These are phyloP conservation scores for Propithecus deckenii DNA, from an alignment of 2,797 vertebrate genomes.

Conservation along the genomic window DNA sequence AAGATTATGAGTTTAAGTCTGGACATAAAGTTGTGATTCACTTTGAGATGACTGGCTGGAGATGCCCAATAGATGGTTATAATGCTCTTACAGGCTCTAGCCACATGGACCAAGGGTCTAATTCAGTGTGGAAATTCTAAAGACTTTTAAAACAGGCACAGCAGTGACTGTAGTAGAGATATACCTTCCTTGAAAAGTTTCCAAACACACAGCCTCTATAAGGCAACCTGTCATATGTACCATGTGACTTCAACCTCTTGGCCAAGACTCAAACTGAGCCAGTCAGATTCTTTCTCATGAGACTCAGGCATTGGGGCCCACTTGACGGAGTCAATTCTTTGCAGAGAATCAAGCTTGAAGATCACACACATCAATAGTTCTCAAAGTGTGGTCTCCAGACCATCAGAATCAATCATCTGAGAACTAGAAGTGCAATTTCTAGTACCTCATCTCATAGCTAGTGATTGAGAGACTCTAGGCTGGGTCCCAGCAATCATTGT, in stretches of 20 bases:
- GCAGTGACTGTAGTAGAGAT: background rate
- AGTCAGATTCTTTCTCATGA: background rate
- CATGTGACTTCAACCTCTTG: background rate
- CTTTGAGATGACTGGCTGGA: background rate
- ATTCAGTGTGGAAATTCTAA: background rate
- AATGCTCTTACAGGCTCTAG: background rate
- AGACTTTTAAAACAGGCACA: background rate
- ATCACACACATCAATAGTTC: background rate
- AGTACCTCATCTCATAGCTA: background rate
- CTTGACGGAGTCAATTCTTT: background rate
- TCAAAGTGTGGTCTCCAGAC: background rate
- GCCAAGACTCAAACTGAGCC: background rate
- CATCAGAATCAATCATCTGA: background rate
- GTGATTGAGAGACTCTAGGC: background rate
- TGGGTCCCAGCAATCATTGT: background rate
- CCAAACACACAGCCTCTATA: background rate
- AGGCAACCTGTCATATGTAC: background rate
- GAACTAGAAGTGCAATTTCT: slow-evolving; percentile 25
- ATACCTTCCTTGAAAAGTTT: slow-evolving; percentile 17
- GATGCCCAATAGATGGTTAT: background rate
- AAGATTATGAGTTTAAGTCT: background rate
- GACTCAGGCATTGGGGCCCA: background rate
- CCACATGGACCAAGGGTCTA: background rate
- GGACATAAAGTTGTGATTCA: slow-evolving; percentile 9
- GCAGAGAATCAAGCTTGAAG: background rate